phyloP scores from a whole-genome alignment of 2,113 vertebrate species.

The Cryptotis parvus region DNA sequence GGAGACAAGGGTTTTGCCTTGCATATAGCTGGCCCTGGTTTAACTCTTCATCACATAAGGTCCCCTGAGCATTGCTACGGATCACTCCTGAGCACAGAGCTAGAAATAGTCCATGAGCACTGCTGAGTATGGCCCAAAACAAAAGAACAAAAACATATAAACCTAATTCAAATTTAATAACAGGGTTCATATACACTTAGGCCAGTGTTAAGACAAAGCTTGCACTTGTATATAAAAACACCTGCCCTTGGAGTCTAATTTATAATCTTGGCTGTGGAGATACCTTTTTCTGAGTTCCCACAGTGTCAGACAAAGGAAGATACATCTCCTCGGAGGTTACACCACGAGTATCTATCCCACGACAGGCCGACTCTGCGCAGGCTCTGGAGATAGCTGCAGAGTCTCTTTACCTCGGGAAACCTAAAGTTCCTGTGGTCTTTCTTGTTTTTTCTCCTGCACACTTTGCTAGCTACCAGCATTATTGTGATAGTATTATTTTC shows the following conservation, averaged over 20 bases:
- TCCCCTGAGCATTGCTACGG: no score
- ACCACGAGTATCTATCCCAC: neutral
- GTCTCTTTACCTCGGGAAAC: neutral
- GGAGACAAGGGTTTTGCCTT: no score
- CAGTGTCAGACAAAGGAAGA: slow-evolving; percentile 5
- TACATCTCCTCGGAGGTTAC: neutral
- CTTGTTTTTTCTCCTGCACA: slow-evolving; percentile 31
- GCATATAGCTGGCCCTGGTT: no score
- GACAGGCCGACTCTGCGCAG: neutral
- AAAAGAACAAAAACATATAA: no score
- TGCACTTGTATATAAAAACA: slow-evolving; percentile 22
- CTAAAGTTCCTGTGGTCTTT: slow-evolving; percentile 45
- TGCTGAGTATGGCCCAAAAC: no score
- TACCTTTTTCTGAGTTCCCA: slow-evolving; percentile 40
- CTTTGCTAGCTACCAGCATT: slow-evolving; percentile 38
- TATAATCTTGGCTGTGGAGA: neutral
- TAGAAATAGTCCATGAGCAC: no score
- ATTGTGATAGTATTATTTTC: slow-evolving; percentile 57
- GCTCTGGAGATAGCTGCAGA: neutral
- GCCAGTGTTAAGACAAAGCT: slow-evolving; percentile 19
- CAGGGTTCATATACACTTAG: neutral
- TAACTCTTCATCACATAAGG: no score
- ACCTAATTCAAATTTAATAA: neutral
- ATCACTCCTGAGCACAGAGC: no score
- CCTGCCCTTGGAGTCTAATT: neutral